These are phyloP conservation scores for Lasioglossum morio DNA, from an alignment of 2,888 invertebrate genomes.

Conservation along the genomic window DNA sequence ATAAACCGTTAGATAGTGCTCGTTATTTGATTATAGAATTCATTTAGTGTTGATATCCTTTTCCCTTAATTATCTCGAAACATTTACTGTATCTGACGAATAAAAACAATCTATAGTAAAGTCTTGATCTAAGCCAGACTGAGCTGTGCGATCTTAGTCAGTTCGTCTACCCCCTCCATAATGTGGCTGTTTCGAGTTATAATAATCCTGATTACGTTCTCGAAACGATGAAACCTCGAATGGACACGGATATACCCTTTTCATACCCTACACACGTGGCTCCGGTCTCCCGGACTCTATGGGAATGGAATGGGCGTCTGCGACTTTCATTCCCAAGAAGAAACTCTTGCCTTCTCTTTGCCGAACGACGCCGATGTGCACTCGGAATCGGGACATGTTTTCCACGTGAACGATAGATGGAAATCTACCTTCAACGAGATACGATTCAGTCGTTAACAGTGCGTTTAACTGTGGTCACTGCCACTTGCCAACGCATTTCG, in stretches of 20 bases:
- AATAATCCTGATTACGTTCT: neutral
- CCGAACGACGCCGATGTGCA: constrained; percentile 19
- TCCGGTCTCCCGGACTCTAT: constrained; percentile 58
- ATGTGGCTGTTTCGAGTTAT: neutral
- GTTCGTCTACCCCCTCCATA: too few relatives aligned
- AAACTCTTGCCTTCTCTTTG: constrained; percentile 68
- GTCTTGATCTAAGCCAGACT: too few relatives aligned
- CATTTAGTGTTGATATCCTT: too few relatives aligned
- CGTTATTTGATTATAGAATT: too few relatives aligned
- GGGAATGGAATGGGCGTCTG: constrained; percentile 74
- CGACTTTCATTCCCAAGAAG: constrained; percentile 76
- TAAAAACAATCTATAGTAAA: too few relatives aligned
- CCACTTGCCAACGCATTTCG: neutral
- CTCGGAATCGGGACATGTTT: constrained; percentile 50
- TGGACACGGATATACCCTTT: constrained; percentile 46
- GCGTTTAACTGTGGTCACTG: too few relatives aligned
- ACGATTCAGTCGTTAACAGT: neutral
- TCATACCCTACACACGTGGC: constrained; percentile 19
- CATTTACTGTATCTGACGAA: too few relatives aligned
- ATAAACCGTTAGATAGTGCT: too few relatives aligned
- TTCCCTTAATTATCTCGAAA: too few relatives aligned
- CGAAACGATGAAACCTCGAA: neutral
- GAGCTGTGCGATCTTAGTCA: too few relatives aligned
- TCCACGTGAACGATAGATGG: constrained; percentile 36
- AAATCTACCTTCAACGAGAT: constrained; percentile 17